Evolutionary conservation across 2,113 vertebrate genomes (phyloP).

Genomic region (Ranitomeya imitator): DNA sequence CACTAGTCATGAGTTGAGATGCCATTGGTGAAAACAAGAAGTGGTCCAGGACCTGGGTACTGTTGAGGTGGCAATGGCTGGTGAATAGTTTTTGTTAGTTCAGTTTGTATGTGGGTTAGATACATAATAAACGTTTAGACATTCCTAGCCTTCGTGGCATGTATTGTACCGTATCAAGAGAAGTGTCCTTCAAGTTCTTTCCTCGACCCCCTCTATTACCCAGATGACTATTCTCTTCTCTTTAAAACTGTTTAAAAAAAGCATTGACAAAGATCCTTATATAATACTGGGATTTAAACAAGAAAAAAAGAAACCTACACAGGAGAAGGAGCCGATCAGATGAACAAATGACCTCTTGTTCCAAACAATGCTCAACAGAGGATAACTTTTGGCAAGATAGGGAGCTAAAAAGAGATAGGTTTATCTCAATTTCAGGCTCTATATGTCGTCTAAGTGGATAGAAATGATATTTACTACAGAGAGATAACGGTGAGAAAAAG

Average conservation of each 20-base stretch:
- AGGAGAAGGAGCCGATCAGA: not conserved
- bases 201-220: not conserved
- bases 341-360: conserved; percentile 30
- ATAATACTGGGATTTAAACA: not conserved
- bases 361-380: conserved; percentile 15
- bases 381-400: conserved; percentile 28
- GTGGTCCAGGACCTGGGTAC: too few relatives aligned
- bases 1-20: too few relatives aligned
- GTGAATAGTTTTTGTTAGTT: too few relatives aligned
- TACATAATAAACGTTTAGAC: too few relatives aligned
- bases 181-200: not conserved
- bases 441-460: conserved; percentile 17
- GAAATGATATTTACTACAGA: conserved; percentile 23
- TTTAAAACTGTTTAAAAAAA: conserved; percentile 3
- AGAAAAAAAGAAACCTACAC: not conserved
- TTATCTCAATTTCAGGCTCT: conserved; percentile 21
- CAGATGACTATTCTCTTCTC: not conserved
- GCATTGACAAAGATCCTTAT: not conserved
- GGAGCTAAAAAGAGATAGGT: conserved; percentile 13
- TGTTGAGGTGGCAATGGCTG: too few relatives aligned
- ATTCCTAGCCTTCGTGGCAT: not conserved
- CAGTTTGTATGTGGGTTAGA: too few relatives aligned
- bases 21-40: too few relatives aligned
- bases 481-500: not conserved
- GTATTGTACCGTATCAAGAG: not conserved